Evolutionary conservation across 2,888 invertebrate species (phyloP), one percentile per base, ranked within the genome.

Genomic region (Minunthozetes semirufus): DNA sequence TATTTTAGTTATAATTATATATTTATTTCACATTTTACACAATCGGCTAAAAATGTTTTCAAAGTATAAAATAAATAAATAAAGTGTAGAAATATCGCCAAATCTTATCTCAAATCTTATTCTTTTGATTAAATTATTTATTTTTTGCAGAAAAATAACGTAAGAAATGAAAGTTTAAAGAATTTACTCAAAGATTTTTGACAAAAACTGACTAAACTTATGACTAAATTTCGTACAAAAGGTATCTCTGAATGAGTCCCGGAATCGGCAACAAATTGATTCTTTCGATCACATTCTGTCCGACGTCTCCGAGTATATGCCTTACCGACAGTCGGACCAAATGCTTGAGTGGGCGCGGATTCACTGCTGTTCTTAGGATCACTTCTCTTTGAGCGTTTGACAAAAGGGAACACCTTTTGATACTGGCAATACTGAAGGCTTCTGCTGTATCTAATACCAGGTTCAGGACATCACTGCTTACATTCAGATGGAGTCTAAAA

Each of bases 371-470:
- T 76, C 88, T 85, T 72, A 91, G 85, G 53, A 92, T 84, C 38
- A 86, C 81, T 48, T 87, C 84, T 81, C 89, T 89, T 81, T 91
- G 90, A 13, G 85, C 85, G 1, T 87, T 85, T 0, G 87, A 88
- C 0, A 92, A 82, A 1, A 86, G 85, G 73, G 86, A 87, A 80
- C 89, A 90, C 79, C 91, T 86, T 79, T 88, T 86, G 72, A 93
- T 91, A 88, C 91, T 90, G 80, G 90, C 89, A 0, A 89, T 86
- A 81, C 92, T 91, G 82, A 90, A 92, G 11, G 88, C 87, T 82
- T 91, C 90, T 0, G 90, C 89, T 0, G 90, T 89, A 79, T 90
- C 89, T 72, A 90, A 82, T 75, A 92, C 85, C 50, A 88, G 85
- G 48, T 79, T 76, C 78, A 88, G 87, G 81, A 90, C 87, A 78